Evolutionary conservation across 2,888 invertebrate genomes (phyloP).

Genomic region (Horisme vitalbata): DNA sequence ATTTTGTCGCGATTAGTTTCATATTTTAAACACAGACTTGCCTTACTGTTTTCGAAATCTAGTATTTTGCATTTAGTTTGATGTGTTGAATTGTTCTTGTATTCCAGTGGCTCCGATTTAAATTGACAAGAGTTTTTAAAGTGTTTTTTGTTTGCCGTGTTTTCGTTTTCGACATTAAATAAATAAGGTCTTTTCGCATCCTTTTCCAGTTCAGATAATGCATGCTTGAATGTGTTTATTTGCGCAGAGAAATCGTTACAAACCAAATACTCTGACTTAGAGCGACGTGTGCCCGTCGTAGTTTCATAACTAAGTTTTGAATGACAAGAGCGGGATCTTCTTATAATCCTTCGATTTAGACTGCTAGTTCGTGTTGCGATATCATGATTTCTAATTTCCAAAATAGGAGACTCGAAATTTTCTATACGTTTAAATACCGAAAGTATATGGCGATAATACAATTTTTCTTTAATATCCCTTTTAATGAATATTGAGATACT

Average conservation of each 20-base stretch:
- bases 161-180: background rate
- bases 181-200: conserved; percentile 1
- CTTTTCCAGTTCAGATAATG: conserved; percentile 5
- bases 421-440: conserved; percentile 13
- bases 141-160: background rate
- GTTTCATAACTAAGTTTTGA: conserved; percentile 7
- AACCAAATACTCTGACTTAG: conserved; percentile 5
- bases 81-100: conserved; percentile 4
- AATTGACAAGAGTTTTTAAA: background rate
- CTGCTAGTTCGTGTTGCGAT: background rate
- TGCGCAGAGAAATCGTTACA: background rate
- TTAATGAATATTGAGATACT: conserved; percentile 11
- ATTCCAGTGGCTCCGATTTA: background rate
- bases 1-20: conserved; percentile 3
- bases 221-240: conserved; percentile 1
- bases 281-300: conserved; percentile 2
- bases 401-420: conserved; percentile 11
- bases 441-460: conserved; percentile 9
- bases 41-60: conserved; percentile 1
- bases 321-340: conserved; percentile 17
- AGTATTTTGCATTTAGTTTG: background rate
- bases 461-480: conserved; percentile 19
- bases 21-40: background rate
- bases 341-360: conserved; percentile 1
- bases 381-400: conserved; percentile 4